A percentile compares a stretch with the other conserved stretches of the same genome.
Evolutionary conservation across 2,797 vertebrate genomes (phyloP).

Genomic region (Gephyroberyx darwinii): DNA sequence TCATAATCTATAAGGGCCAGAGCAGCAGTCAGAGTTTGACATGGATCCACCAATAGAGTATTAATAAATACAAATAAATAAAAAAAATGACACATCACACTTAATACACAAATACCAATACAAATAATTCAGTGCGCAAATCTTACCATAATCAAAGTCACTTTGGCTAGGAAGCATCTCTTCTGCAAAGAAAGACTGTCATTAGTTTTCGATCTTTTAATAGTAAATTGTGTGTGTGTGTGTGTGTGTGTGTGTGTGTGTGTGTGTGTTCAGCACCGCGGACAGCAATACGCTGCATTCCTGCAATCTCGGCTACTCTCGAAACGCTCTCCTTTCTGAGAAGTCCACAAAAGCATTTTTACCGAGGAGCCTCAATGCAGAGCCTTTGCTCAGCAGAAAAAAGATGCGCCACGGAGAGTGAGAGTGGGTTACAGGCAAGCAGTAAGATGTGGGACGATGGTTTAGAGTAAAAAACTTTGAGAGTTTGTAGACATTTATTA

Average conservation of each 20-base stretch:
- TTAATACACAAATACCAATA: not conserved
- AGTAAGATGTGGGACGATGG: constrained; percentile 18
- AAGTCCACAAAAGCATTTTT: constrained; percentile 15
- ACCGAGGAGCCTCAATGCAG: constrained; percentile 65
- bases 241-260: not conserved
- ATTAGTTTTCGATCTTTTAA: constrained; percentile 5
- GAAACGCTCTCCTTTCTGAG: constrained; percentile 37
- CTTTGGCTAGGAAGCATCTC: constrained; percentile 74
- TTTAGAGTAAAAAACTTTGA: constrained; percentile 4
- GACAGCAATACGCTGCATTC: constrained; percentile 38
- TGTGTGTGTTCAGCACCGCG: constrained; percentile 34
- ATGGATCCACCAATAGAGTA: constrained; percentile 6
- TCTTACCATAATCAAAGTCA: constrained; percentile 83
- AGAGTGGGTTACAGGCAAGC: constrained; percentile 62
- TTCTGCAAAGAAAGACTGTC: constrained; percentile 66
- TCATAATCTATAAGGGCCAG: constrained; percentile 80
- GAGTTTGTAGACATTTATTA: not conserved
- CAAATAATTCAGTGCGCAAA: not conserved
- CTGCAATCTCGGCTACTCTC: constrained; percentile 57
- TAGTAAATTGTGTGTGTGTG: not conserved
- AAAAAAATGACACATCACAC: not conserved
- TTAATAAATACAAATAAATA: not conserved
- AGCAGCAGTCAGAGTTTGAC: constrained; percentile 21
- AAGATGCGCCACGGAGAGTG: constrained; percentile 56
- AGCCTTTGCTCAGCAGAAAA: constrained; percentile 78